phyloP scores from a whole-genome alignment of 2,888 invertebrate genomes.

The Erebia aethiops region DNA sequence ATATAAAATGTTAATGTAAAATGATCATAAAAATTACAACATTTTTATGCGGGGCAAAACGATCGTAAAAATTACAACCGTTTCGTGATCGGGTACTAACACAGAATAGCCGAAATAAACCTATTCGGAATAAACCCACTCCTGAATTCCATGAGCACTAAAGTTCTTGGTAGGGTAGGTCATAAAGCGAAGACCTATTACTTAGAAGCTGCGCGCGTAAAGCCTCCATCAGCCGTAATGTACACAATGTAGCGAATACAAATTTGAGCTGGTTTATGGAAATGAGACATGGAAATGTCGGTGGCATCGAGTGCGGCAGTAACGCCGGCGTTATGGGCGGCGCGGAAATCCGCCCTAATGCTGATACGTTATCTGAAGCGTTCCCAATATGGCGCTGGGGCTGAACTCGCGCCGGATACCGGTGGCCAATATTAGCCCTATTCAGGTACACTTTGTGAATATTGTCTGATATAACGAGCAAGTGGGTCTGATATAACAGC shows the following conservation, averaged over 20 bases:
- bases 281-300: conserved; percentile 3
- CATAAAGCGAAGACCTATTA: not conserved
- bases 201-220: not conserved
- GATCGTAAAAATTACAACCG: not conserved
- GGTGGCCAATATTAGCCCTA: not conserved
- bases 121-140: no score
- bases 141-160: not conserved
- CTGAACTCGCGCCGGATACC: not conserved
- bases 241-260: conserved; percentile 4
- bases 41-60: no score
- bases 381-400: not conserved
- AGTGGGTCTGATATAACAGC: no score
- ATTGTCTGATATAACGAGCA: not conserved
- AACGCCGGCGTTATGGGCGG: not conserved
- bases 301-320: not conserved
- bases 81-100: not conserved
- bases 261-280: not conserved
- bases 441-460: not conserved
- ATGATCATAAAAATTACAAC: no score
- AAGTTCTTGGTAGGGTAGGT: not conserved
- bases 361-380: conserved; percentile 1
- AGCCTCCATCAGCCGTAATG: not conserved
- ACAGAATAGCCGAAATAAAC: no score
- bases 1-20: no score
- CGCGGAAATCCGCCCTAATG: not conserved